Evolutionary conservation across 2,797 vertebrate genomes (phyloP), one percentile per base, ranked within the genome.

Genomic region (Acanthiza pusilla): DNA sequence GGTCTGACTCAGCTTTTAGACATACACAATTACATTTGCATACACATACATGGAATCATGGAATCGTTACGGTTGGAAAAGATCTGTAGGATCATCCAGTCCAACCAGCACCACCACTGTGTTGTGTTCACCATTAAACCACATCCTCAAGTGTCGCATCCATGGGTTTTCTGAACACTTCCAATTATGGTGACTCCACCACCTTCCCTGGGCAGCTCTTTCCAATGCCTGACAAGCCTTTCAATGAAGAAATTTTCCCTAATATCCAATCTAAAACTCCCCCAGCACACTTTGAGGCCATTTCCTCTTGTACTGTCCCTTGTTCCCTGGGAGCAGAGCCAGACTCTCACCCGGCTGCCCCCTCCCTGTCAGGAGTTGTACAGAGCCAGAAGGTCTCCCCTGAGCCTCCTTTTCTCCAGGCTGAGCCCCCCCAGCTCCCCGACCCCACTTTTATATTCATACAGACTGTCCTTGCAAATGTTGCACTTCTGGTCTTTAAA

Each of bases 241-340:
- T 40, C 47, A 27, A 30, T 9, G 13, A 84, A 32, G 30, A 20
- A 7, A 3, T 34, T 78, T 51, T 47, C 47, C 45, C 16, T 13
- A 36, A 78, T 36, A 32, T 23, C 26, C 60, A 78, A 9, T 11
- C 4, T 4, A 27, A 72, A 42, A 47, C 22, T 47, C 6, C 30
- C 34, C 6, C 0, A 2, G 38, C 25, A 16, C n/a, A 63, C 17
- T 0, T 4, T 40, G 53, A 42, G 38, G 53, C 66, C 2, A 0
- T 29, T 54, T 6, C 40, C 18, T 47, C 47, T 60, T 21, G 8
- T 51, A 34, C 66, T 29, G 30, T 32, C 51, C 22, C 65, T 53
- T 53, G 18, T 4, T 42, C 19, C 16, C 45, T 23, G 30, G 30
- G 13, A 65, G 17, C 51, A 77, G 21, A 57, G 26, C 19, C 13